Evolutionary conservation across 2,797 vertebrate species (phyloP).

Genomic region (Champsocephalus esox): DNA sequence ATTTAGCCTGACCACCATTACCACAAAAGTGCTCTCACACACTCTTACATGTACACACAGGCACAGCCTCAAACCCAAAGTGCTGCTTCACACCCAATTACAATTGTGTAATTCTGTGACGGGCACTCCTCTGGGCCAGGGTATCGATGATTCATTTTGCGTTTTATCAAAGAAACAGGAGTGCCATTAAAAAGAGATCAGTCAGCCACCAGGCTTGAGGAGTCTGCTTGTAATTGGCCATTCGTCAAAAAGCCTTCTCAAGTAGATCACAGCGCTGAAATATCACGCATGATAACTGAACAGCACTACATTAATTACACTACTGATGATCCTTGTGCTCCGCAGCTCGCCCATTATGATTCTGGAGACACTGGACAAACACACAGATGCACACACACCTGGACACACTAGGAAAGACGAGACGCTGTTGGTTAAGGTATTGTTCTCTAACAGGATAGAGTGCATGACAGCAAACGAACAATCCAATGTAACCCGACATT

Average conservation of each 20-base stretch:
- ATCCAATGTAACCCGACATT: constrained; percentile 24
- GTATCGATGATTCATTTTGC: constrained; percentile 87
- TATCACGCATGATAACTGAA: constrained; percentile 82
- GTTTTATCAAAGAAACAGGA: constrained; percentile 87
- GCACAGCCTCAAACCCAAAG: constrained; percentile 35
- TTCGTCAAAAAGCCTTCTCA: constrained; percentile 85
- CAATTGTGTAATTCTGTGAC: constrained; percentile 69
- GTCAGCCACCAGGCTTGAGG: constrained; percentile 83
- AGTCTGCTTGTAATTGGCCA: constrained; percentile 85
- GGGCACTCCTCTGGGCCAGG: constrained; percentile 61
- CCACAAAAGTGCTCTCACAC: constrained; percentile 22
- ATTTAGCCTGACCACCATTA: constrained; percentile 42
- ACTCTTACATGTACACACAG: constrained; percentile 25
- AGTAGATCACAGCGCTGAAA: constrained; percentile 77
- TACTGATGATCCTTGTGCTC: constrained; percentile 74
- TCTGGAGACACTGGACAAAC: constrained; percentile 32
- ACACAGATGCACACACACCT: constrained; percentile 35
- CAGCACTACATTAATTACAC: constrained; percentile 79
- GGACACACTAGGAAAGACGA: neutral
- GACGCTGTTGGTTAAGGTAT: neutral
- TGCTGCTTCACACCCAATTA: constrained; percentile 71
- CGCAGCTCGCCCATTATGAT: constrained; percentile 40
- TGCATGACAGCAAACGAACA: neutral
- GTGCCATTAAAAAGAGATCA: constrained; percentile 88
- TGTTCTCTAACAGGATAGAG: neutral